phyloP scores from a whole-genome alignment of 2,888 invertebrate genomes.

The Phrixothrix hirtus region DNA sequence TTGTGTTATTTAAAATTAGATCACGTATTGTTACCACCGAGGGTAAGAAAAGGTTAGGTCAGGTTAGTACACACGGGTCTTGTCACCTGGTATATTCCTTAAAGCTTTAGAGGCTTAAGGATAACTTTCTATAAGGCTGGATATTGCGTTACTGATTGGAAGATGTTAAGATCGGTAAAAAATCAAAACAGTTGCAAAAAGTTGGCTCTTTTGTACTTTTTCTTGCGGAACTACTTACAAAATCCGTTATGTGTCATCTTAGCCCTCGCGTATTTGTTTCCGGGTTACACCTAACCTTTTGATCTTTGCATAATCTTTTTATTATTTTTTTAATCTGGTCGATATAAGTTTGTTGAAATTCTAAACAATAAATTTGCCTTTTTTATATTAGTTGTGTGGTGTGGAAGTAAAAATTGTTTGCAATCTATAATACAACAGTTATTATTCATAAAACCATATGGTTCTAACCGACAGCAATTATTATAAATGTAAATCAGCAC shows the following conservation, averaged over 20 bases:
- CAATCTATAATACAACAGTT: too few species aligned
- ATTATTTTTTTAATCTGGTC: too few species aligned
- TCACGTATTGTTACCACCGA: constrained; percentile 47
- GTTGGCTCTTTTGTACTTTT: constrained; percentile 22
- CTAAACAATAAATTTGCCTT: too few species aligned
- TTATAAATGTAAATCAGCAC: constrained; percentile 34
- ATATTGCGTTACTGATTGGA: constrained; percentile 12
- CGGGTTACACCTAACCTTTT: too few species aligned
- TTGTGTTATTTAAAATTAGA: constrained; percentile 55
- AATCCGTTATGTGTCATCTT: constrained; percentile 26
- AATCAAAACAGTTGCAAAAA: constrained; percentile 25
- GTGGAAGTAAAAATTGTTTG: too few species aligned
- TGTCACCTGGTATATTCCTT: constrained; percentile 45
- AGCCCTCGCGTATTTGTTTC: too few species aligned
- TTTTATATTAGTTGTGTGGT: too few species aligned
- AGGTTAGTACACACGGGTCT: constrained; percentile 42
- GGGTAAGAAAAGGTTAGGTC: constrained; percentile 45
- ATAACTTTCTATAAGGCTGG: constrained; percentile 16
- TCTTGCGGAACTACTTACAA: constrained; percentile 19
- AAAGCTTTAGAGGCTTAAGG: constrained; percentile 6
- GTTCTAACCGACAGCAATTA: constrained; percentile 23
- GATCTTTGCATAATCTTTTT: too few species aligned
- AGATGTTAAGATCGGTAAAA: constrained; percentile 16
- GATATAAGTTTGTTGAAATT: too few species aligned
- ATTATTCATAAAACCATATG: constrained; percentile 36